phyloP scores from a whole-genome alignment of 2,888 invertebrate species.

The Volucella zonaria region DNA sequence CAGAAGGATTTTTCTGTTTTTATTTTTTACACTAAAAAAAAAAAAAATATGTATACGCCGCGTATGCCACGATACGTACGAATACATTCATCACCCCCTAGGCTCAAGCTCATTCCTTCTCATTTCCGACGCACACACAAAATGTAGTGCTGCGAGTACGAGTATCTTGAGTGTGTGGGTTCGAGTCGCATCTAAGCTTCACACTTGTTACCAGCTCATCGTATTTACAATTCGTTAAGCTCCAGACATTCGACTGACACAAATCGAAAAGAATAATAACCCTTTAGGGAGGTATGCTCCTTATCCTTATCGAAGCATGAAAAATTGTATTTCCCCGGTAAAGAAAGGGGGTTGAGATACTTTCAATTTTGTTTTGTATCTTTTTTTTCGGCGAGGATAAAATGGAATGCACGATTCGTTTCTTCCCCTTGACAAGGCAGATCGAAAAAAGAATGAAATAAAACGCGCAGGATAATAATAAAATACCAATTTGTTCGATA shows the following conservation, averaged over 20 bases:
- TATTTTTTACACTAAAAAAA: neutral
- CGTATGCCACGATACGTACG: slow-evolving; percentile 1
- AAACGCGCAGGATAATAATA: slow-evolving; percentile 24
- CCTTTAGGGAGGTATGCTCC: slow-evolving; percentile 47
- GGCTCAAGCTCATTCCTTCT: slow-evolving; percentile 7
- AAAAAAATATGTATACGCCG: slow-evolving; percentile 40
- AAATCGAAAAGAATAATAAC: slow-evolving; percentile 66
- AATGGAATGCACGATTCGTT: neutral
- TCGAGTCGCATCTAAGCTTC: slow-evolving; percentile 22
- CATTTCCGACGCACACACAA: slow-evolving; percentile 22
- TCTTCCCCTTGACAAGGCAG: neutral
- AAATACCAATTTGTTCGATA: slow-evolving; percentile 41
- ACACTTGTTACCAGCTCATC: slow-evolving; percentile 53
- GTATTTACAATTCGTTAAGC: slow-evolving; percentile 63
- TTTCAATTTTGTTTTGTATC: neutral
- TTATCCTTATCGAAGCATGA: slow-evolving; percentile 37
- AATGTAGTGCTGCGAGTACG: slow-evolving; percentile 3
- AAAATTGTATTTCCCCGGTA: slow-evolving; percentile 14
- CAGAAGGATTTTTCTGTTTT: neutral
- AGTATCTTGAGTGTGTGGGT: neutral
- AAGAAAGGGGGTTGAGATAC: neutral
- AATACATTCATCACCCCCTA: slow-evolving; percentile 44
- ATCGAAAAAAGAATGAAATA: neutral
- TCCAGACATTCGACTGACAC: slow-evolving; percentile 46
- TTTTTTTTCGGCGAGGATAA: neutral